A percentile compares a stretch with the other conserved stretches of the same genome.
phyloP scores from a whole-genome alignment of 2,113 vertebrate species.

The Cercopithecus mona region DNA sequence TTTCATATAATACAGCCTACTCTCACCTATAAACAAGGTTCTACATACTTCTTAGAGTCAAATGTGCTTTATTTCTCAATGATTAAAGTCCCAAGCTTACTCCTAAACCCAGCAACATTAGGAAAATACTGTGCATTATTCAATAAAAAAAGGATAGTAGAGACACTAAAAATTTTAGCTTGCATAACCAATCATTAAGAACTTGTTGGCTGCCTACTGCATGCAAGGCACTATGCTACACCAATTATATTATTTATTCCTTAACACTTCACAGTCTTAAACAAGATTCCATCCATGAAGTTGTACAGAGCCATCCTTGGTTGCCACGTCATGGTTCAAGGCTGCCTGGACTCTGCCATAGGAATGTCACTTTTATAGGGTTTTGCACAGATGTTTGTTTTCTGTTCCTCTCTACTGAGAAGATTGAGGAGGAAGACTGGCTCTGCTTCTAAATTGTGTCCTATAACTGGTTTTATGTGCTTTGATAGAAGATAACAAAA shows the following conservation, averaged over 20 bases:
- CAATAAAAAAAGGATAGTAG: conserved; percentile 9
- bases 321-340: neutral
- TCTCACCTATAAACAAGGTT: neutral
- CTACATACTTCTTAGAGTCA: neutral
- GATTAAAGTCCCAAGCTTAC: conserved; percentile 17
- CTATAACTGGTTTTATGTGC: conserved; percentile 20
- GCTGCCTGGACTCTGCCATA: neutral
- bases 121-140: conserved; percentile 56
- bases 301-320: neutral
- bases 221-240: neutral
- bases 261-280: neutral
- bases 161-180: neutral
- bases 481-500: conserved; percentile 8
- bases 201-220: neutral
- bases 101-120: conserved; percentile 29
- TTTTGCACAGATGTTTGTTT: conserved; percentile 10
- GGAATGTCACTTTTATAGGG: neutral
- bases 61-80: conserved; percentile 21
- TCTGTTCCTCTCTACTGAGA: neutral
- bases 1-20: neutral
- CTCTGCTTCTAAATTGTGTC: conserved; percentile 42
- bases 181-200: neutral
- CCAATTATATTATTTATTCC: neutral
- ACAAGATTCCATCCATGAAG: neutral
- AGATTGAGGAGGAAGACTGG: neutral